Conservation (phyloP, 2,888 invertebrate species). For the Dusona sp. region DNA sequence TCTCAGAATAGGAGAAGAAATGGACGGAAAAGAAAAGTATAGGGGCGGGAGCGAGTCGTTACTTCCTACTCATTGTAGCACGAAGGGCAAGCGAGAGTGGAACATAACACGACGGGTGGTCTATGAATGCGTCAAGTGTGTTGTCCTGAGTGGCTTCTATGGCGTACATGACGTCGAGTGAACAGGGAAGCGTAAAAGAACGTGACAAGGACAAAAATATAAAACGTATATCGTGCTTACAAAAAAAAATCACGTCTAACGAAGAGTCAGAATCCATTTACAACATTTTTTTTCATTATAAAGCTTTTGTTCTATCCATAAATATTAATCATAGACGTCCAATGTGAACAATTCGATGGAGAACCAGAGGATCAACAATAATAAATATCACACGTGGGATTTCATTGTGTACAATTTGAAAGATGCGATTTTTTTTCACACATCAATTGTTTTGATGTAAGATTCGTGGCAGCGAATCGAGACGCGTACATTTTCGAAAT, state of each 20-base stretch:
- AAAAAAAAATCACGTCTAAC: neutral
- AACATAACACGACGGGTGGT: constrained; percentile 28
- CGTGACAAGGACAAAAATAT: neutral
- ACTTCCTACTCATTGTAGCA: constrained; percentile 33
- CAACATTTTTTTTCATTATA: neutral
- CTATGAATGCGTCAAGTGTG: constrained; percentile 35
- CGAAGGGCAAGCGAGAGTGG: constrained; percentile 32
- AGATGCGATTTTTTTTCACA: too few species aligned
- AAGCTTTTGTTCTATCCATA: neutral
- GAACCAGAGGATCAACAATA: neutral
- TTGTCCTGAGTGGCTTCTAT: constrained; percentile 46
- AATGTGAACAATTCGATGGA: neutral
- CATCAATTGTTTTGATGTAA: too few species aligned
- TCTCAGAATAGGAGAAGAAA: neutral
- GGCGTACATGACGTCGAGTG: constrained; percentile 8
- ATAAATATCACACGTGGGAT: neutral
- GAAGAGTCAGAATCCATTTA: neutral
- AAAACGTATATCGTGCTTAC: neutral
- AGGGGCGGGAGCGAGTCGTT: constrained; percentile 11
- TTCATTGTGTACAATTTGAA: too few species aligned
- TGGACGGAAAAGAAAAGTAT: constrained; percentile 3
- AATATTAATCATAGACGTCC: neutral
- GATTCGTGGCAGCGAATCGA: too few species aligned
- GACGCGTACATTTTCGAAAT: too few species aligned
- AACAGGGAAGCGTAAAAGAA: constrained; percentile 3